These are phyloP conservation scores for Bhutanitis thaidina DNA, from an alignment of 2,888 invertebrate genomes.

Conservation along the genomic window DNA sequence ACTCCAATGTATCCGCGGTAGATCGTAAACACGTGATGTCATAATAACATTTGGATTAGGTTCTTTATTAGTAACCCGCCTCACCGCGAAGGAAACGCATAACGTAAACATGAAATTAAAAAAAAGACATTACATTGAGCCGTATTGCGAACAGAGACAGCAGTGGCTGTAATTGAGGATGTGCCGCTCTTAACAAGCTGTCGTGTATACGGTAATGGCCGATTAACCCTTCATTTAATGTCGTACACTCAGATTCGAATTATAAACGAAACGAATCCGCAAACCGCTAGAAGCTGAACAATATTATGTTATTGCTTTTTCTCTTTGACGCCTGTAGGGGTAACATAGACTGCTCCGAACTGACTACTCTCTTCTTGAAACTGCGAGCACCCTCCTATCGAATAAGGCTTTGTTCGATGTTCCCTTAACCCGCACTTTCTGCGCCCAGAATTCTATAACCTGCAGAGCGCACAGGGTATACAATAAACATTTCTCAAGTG, in stretches of 20 bases:
- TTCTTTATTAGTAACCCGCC: not conserved
- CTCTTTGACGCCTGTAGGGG: too few relatives aligned
- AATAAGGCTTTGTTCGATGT: too few relatives aligned
- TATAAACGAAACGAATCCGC: not conserved
- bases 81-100: not conserved
- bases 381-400: too few relatives aligned
- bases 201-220: not conserved
- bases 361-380: too few relatives aligned
- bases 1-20: conserved; percentile 17
- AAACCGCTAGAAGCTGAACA: too few relatives aligned
- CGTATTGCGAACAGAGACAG: not conserved
- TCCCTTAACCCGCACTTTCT: too few relatives aligned
- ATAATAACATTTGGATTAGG: not conserved
- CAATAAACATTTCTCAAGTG: too few relatives aligned
- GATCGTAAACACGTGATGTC: conserved; percentile 12
- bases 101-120: not conserved
- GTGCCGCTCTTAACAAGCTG: not conserved
- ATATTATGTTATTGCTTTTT: too few relatives aligned
- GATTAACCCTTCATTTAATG: conserved; percentile 13
- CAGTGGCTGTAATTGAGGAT: not conserved
- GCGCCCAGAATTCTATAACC: too few relatives aligned
- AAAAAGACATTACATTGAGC: not conserved
- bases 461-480: too few relatives aligned
- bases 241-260: not conserved
- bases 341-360: too few relatives aligned